Percentiles rank a stretch among this genome's conserved stretches.
Conservation (phyloP, 2,113 vertebrate genomes). For the Sciurus niger region DNA sequence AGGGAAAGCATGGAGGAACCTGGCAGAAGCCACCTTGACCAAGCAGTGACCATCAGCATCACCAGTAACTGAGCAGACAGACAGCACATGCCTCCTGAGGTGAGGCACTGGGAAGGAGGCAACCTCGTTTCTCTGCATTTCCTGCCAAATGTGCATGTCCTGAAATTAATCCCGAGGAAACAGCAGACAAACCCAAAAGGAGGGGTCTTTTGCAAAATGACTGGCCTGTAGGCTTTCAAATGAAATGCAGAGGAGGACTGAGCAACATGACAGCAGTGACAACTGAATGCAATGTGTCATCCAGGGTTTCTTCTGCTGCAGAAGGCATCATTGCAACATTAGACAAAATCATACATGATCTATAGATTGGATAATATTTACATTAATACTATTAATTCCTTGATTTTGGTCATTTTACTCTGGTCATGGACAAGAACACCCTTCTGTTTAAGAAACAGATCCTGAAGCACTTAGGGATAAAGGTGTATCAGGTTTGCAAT, state of each 20-base stretch:
- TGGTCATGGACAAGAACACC: not conserved
- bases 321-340: not conserved
- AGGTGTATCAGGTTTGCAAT: not conserved
- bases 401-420: not conserved
- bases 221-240: not conserved
- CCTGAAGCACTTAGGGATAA: slow-evolving; percentile 2
- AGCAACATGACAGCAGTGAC: not conserved
- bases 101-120: not conserved
- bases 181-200: not conserved
- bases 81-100: not conserved
- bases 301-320: not conserved
- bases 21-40: not conserved
- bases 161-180: slow-evolving; percentile 51
- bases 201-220: slow-evolving; percentile 6
- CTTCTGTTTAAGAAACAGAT: slow-evolving; percentile 19
- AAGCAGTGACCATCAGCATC: not conserved
- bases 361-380: not conserved
- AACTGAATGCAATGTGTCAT: not conserved
- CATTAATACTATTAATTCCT: slow-evolving; percentile 30
- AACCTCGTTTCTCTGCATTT: not conserved
- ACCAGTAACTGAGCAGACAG: not conserved
- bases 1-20: not conserved
- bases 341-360: not conserved
- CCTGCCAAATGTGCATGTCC: not conserved
- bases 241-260: not conserved